Percentiles rank a stretch among this genome's conserved stretches.
These are phyloP conservation scores for Ophiodon elongatus DNA, from an alignment of 2,113 vertebrate genomes.

Conservation along the genomic window DNA sequence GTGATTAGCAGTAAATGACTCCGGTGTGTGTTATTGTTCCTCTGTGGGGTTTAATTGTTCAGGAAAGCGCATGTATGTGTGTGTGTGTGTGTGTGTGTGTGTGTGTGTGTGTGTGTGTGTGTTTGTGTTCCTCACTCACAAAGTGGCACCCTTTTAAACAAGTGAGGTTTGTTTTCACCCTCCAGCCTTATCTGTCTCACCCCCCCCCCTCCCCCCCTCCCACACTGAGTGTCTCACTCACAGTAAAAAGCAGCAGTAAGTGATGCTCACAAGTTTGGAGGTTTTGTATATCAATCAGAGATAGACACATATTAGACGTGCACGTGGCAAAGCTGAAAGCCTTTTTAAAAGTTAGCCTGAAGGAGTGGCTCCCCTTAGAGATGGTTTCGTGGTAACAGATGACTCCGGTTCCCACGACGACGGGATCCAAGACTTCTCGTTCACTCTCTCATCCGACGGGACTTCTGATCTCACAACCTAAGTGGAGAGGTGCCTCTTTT, in stretches of 20 bases:
- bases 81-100: no score
- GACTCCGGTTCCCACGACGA: slow-evolving; percentile 3
- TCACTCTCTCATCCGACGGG: neutral
- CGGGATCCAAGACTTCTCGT: neutral
- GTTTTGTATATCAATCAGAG: no score
- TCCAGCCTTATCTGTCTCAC: slow-evolving; percentile 19
- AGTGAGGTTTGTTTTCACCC: slow-evolving; percentile 9
- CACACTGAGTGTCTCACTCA: no score
- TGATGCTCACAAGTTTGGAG: no score
- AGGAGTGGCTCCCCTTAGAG: neutral
- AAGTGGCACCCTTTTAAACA: slow-evolving; percentile 14
- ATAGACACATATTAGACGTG: no score
- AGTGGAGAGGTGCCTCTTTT: neutral
- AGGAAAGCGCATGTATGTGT: no score
- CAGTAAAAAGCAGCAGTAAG: no score
- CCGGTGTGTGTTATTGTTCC: slow-evolving; percentile 13
- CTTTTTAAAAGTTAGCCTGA: no score
- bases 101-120: no score
- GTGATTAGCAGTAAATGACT: slow-evolving; percentile 41
- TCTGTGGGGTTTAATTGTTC: slow-evolving; percentile 13
- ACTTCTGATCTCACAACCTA: neutral
- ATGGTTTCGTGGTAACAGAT: no score
- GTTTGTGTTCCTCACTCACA: neutral
- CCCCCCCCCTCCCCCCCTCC: no score
- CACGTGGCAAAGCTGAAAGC: no score